Conservation (phyloP, 37 sponge, comb jelly and placozoan genomes). For the Geodia barretti region DNA sequence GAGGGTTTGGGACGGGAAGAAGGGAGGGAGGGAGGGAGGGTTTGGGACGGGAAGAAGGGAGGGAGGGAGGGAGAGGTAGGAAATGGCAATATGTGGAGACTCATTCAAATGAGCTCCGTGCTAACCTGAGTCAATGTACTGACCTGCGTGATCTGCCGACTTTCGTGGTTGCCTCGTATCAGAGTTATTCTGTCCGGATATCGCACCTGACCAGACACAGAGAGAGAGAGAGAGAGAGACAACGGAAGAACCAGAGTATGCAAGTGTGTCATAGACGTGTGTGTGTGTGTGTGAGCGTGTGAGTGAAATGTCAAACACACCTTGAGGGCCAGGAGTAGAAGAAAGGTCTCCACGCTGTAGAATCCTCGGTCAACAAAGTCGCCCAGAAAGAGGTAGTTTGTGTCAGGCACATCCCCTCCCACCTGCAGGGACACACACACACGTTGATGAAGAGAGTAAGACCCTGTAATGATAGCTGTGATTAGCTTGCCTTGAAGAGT, state of each 20-base stretch:
- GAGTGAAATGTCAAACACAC: too few species aligned
- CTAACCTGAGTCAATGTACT: not conserved
- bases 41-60: not conserved
- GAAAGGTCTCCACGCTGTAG: conserved; percentile 99
- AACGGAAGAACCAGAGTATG: not conserved
- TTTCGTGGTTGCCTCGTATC: conserved; percentile 97
- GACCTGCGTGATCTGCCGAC: conserved; percentile 98
- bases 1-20: not conserved
- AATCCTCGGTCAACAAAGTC: conserved; percentile 99
- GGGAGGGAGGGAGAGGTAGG: not conserved
- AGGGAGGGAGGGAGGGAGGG: not conserved
- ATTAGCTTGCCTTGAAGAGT: conserved; percentile 89
- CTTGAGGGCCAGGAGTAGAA: conserved; percentile 97
- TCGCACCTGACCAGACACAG: conserved; percentile 59
- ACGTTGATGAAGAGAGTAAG: not conserved
- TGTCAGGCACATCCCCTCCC: conserved; percentile 99
- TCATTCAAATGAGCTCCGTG: too few species aligned
- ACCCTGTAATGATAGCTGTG: too few species aligned
- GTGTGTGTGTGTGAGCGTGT: conserved; percentile 82
- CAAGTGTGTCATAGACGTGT: conserved; percentile 79
- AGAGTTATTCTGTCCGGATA: conserved; percentile 97
- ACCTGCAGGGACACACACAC: conserved; percentile 56
- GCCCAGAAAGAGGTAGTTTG: conserved; percentile 97
- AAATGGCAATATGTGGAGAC: not conserved
- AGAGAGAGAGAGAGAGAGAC: conserved; percentile 2